phyloP scores from a whole-genome alignment of 2,888 invertebrate species.

The Chloroclystis v-ata region DNA sequence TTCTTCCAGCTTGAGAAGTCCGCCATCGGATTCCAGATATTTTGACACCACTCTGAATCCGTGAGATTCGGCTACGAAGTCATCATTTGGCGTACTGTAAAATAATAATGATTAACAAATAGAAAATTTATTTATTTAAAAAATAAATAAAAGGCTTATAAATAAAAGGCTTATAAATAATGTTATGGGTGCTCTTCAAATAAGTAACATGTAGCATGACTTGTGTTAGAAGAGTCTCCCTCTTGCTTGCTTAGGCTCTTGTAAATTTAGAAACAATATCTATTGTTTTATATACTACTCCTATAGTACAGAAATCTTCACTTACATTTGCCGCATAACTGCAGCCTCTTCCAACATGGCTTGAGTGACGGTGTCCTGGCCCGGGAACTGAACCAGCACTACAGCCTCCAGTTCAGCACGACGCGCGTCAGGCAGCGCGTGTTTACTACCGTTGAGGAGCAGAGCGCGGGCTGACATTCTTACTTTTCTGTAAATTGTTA shows the following conservation, averaged over 20 bases:
- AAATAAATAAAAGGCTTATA: too few species aligned
- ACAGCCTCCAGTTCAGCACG: conserved; percentile 63
- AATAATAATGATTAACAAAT: too few species aligned
- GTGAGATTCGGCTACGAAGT: conserved; percentile 66
- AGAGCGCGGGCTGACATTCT: conserved; percentile 80
- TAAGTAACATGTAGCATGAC: too few species aligned
- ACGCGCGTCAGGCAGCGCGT: conserved; percentile 74
- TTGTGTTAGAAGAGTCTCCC: too few species aligned
- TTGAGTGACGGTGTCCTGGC: conserved; percentile 55
- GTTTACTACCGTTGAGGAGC: conserved; percentile 43
- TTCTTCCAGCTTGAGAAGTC: conserved; percentile 82
- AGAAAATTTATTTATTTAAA: too few species aligned
- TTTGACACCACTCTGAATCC: conserved; percentile 79
- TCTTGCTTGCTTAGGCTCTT: too few species aligned
- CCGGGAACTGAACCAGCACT: conserved; percentile 72
- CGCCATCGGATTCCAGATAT: conserved; percentile 70
- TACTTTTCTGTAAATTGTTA: conserved; percentile 53
- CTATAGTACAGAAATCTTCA: too few species aligned
- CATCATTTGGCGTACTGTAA: conserved; percentile 41
- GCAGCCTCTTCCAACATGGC: conserved; percentile 73
- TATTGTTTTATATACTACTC: too few species aligned
- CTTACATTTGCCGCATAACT: conserved; percentile 68
- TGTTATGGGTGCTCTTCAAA: too few species aligned
- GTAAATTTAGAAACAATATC: too few species aligned
- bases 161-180: too few species aligned